Evolutionary conservation across 2,797 vertebrate species (phyloP).

Genomic region (Neosilurus hyrtlii): DNA sequence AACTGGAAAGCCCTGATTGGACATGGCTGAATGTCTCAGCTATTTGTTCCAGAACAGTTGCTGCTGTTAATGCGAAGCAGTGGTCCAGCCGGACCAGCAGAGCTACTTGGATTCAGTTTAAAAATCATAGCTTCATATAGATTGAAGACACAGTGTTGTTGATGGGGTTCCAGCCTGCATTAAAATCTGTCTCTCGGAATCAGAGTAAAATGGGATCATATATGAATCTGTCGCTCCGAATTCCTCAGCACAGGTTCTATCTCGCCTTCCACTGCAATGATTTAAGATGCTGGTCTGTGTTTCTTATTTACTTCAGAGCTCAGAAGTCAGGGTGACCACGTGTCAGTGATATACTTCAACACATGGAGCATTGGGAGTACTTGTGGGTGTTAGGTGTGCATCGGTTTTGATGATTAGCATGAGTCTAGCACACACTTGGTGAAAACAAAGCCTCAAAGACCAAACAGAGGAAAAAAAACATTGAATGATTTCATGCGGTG

Average conservation of each 20-base stretch:
- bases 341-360: constrained; percentile 61
- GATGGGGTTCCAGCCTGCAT: constrained; percentile 27
- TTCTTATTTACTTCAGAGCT: constrained; percentile 72
- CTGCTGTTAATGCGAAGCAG: background rate
- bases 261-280: constrained; percentile 61
- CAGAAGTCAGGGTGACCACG: constrained; percentile 54
- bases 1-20: background rate
- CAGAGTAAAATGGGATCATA: constrained; percentile 39
- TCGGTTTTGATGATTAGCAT: constrained; percentile 28
- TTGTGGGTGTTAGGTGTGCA: constrained; percentile 11
- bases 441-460: constrained; percentile 32
- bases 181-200: constrained; percentile 14
- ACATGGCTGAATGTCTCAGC: background rate
- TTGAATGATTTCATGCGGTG: constrained; percentile 53
- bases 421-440: background rate
- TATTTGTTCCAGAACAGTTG: background rate
- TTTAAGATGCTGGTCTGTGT: constrained; percentile 68
- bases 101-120: background rate
- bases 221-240: constrained; percentile 62
- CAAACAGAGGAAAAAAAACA: constrained; percentile 35
- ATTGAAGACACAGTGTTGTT: constrained; percentile 33
- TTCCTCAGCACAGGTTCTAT: constrained; percentile 71
- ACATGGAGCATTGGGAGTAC: background rate
- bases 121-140: background rate
- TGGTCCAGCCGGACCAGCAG: constrained; percentile 16